Evolutionary conservation across 1,140 invertebrate genomes (phyloP).

Genomic region (Epicauta chinensis): DNA sequence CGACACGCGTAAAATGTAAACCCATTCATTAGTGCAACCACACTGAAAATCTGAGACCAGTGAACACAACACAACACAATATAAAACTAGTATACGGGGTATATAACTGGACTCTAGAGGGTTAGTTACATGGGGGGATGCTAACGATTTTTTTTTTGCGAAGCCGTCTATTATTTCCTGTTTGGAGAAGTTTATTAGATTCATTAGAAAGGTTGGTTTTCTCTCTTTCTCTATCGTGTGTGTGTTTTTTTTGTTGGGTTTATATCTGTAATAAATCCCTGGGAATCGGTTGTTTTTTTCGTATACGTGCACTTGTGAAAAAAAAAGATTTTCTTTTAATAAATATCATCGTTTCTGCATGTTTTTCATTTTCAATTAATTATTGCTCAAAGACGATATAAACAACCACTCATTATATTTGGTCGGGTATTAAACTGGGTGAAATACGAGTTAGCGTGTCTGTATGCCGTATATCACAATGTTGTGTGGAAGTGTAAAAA

Average conservation of each 20-base stretch:
- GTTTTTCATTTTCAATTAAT: constrained; percentile 16
- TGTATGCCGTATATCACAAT: constrained; percentile 28
- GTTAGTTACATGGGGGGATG: background rate
- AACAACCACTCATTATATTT: constrained; percentile 27
- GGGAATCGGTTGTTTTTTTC: too few relatives aligned
- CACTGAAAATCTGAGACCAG: constrained; percentile 35
- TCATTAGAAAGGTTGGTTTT: constrained; percentile 8
- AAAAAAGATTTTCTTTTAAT: too few relatives aligned
- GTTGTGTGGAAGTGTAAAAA: constrained; percentile 17
- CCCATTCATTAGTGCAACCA: constrained; percentile 43
- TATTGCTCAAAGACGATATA: constrained; percentile 16
- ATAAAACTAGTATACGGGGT: constrained; percentile 1
- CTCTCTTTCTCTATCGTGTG: background rate
- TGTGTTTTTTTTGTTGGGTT: too few relatives aligned
- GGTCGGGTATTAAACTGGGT: constrained; percentile 23
- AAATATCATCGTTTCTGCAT: background rate
- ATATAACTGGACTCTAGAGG: constrained; percentile 6
- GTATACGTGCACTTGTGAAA: too few relatives aligned
- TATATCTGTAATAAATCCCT: too few relatives aligned
- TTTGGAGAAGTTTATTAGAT: constrained; percentile 13
- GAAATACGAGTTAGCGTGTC: constrained; percentile 30
- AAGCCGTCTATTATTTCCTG: constrained; percentile 1
- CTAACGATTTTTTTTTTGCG: background rate
- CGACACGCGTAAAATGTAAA: constrained; percentile 40
- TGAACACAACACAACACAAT: too few relatives aligned